Base-by-base conservation (phyloP, 92 coral and sea anemone genomes). In the Paramuricea clavata region DNA sequence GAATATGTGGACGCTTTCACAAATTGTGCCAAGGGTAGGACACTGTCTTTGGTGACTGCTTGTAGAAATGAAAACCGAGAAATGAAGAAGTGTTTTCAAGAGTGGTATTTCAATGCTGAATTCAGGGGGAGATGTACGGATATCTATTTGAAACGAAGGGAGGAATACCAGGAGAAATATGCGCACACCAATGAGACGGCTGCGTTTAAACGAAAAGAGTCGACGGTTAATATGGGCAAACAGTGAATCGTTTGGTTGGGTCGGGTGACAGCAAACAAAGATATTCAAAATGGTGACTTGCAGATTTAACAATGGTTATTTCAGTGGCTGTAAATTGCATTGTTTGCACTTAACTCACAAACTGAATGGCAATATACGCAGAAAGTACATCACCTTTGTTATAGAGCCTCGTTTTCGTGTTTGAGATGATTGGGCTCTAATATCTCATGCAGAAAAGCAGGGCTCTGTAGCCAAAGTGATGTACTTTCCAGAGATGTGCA, bases 21-120 rank as follows among this genome's bases (percentile, higher is more conserved):
- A 35, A 72, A 94, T 35, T 95, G 98, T 83, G 97, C 98, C 85
- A 95, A 94, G 70, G 91, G 93, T 1, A 95, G 95, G 76, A 92
- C 97, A 0, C 82, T 95, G 11, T 94, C 98, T 0, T 82, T 94
- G 90, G 94, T 91, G 6, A 92, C 98, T 91, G 87, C 92, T 5
- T 95, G 98, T 65, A 88, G 98, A 23, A 81, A 92, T 68, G 93
- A 95, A 69, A 95, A 95, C 73, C 91, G 89, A 52, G 94, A 82
- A 22, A 94, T 95, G 98, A 89, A 94, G 71, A 94, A 94, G 3
- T 95, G 98, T 78, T 73, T 95, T 50, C 87, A 92, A 16, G 84
- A 69, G 69, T 90, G 90, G 98, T 95, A 85, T 91, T 97, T 92
- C 31, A 94, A 95, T 85, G 92, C 87, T 50, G 93, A 92, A 23